These are phyloP conservation scores for Andrena bicolor DNA, from an alignment of 2,888 invertebrate species.

Conservation along the genomic window DNA sequence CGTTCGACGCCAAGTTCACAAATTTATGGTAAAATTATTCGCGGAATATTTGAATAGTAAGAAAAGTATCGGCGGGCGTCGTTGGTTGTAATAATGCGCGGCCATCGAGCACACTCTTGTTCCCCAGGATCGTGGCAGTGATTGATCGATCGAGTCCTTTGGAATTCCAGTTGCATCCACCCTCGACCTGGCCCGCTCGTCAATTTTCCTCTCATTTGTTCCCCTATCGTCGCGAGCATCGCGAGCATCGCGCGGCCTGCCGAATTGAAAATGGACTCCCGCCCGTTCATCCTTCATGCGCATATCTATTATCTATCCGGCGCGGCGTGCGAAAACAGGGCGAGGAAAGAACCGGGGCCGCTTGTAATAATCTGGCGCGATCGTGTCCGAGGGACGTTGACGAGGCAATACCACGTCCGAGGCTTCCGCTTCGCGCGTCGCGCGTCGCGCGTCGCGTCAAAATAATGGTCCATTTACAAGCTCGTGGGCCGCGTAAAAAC, in stretches of 20 bases:
- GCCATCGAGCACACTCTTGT: conserved; percentile 20
- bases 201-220: conserved; percentile 37
- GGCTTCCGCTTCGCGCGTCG: conserved; percentile 12
- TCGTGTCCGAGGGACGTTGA: conserved; percentile 28
- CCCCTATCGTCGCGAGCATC: background rate
- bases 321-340: no score
- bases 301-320: no score
- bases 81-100: conserved; percentile 55
- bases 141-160: conserved; percentile 56
- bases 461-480: conserved; percentile 50
- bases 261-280: no score
- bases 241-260: no score
- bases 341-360: no score
- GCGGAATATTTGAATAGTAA: conserved; percentile 64
- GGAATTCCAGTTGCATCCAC: conserved; percentile 17
- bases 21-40: conserved; percentile 79
- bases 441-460: conserved; percentile 27
- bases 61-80: conserved; percentile 53
- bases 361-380: background rate
- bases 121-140: conserved; percentile 35
- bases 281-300: no score
- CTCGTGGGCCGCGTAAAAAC: conserved; percentile 45
- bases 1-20: conserved; percentile 75
- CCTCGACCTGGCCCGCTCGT: conserved; percentile 2
- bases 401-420: conserved; percentile 7